Conservation (phyloP, 1,140 invertebrate genomes). For the Lutraria rhynchaena region DNA sequence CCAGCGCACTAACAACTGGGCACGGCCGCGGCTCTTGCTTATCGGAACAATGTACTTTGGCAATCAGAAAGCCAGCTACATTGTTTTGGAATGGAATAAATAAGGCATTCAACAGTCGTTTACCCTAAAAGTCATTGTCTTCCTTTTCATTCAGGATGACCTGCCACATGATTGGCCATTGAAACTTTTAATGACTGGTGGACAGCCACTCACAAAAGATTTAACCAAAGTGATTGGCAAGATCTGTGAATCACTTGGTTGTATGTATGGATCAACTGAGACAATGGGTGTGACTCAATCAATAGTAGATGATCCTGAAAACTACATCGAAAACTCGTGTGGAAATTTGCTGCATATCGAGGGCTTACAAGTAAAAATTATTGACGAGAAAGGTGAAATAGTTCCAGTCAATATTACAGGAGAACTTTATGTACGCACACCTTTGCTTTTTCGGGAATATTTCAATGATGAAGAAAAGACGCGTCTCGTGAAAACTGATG, state of each 20-base stretch:
- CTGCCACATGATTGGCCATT: slow-evolving; percentile 36
- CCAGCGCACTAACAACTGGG: no score
- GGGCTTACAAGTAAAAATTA: slow-evolving; percentile 48
- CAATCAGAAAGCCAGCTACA: no score
- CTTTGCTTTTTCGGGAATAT: slow-evolving; percentile 86
- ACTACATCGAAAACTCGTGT: slow-evolving; percentile 2
- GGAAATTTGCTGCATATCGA: background rate
- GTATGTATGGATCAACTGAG: slow-evolving; percentile 21
- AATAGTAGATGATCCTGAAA: background rate
- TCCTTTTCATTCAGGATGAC: no score
- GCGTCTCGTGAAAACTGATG: slow-evolving; percentile 76
- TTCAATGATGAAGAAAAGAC: slow-evolving; percentile 83
- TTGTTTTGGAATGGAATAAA: no score
- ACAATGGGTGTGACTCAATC: background rate
- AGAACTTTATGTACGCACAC: slow-evolving; percentile 24
- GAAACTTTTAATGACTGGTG: background rate
- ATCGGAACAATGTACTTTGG: no score
- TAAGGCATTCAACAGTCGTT: no score
- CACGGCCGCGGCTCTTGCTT: no score
- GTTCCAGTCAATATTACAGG: slow-evolving; percentile 21
- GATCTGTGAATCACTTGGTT: background rate
- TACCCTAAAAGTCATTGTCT: no score
- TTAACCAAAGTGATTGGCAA: slow-evolving; percentile 14
- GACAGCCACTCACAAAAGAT: slow-evolving; percentile 19
- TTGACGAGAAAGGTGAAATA: slow-evolving; percentile 24